Percentiles rank a stretch among this genome's conserved stretches.
phyloP scores from a whole-genome alignment of 2,888 invertebrate genomes.

The Thysanoteuthis rhombus region DNA sequence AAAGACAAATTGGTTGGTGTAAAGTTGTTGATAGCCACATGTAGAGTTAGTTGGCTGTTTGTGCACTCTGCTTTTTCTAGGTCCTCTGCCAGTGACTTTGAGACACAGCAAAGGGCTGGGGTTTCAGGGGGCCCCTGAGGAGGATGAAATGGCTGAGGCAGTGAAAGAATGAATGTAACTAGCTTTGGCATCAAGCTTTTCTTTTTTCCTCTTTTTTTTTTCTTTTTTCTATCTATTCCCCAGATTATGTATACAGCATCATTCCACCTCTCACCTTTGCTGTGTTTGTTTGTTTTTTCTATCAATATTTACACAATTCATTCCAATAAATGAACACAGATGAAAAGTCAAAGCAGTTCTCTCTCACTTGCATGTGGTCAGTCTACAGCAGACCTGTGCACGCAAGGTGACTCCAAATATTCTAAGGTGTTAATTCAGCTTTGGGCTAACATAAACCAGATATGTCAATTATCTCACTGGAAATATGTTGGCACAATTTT shows the following conservation, averaged over 20 bases:
- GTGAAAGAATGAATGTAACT: too few relatives aligned
- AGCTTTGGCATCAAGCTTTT: neutral
- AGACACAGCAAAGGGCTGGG: too few relatives aligned
- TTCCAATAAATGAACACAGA: neutral
- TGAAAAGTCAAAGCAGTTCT: too few relatives aligned
- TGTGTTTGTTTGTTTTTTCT: neutral
- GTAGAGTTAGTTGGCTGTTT: neutral
- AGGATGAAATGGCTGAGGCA: too few relatives aligned
- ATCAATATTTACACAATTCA: neutral
- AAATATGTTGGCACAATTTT: neutral
- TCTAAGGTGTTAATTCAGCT: neutral
- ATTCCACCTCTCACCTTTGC: neutral
- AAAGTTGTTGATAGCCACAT: constrained; percentile 30
- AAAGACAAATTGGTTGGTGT: constrained; percentile 32
- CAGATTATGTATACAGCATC: neutral
- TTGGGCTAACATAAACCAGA: neutral
- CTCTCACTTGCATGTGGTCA: neutral
- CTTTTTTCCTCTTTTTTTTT: too few relatives aligned
- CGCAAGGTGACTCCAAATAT: neutral
- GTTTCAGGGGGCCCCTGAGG: too few relatives aligned
- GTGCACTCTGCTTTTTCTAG: neutral
- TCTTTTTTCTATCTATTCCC: neutral
- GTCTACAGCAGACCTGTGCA: neutral
- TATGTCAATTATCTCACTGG: neutral
- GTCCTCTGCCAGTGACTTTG: neutral